These are phyloP conservation scores for Trichacis sp. DNA, from an alignment of 2,888 invertebrate species.

Conservation along the genomic window DNA sequence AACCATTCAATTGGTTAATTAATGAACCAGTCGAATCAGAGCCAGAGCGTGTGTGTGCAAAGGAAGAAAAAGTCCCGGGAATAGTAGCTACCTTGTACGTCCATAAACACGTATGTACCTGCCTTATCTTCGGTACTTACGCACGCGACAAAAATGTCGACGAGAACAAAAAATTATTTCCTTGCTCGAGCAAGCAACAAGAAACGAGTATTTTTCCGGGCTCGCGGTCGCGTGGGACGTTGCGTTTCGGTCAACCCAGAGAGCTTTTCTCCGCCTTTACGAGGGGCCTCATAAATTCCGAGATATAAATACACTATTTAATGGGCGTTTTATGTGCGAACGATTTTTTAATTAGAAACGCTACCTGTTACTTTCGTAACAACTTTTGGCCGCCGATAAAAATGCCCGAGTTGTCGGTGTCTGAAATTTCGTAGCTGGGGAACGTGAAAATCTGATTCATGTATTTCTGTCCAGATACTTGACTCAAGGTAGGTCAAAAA, in stretches of 20 bases:
- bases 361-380: not conserved
- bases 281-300: not conserved
- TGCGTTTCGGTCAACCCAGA: constrained; percentile 23
- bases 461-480: too few relatives aligned
- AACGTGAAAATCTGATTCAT: too few relatives aligned
- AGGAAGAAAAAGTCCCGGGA: not conserved
- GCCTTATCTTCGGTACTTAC: constrained; percentile 18
- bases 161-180: constrained; percentile 19
- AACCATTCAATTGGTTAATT: constrained; percentile 10
- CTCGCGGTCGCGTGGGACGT: constrained; percentile 20
- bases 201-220: constrained; percentile 23
- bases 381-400: not conserved
- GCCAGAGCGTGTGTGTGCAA: not conserved
- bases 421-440: not conserved
- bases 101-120: constrained; percentile 16
- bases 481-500: too few relatives aligned
- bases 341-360: not conserved
- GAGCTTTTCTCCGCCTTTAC: not conserved
- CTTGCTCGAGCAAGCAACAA: constrained; percentile 15
- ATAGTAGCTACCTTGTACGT: constrained; percentile 4
- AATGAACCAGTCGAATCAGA: not conserved
- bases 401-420: not conserved
- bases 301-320: constrained; percentile 1
- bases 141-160: constrained; percentile 23
- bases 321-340: constrained; percentile 1